Evolutionary conservation across 2,797 vertebrate genomes (phyloP), one percentile per base, ranked within the genome.

Genomic region (Cephalopachus bancanus): DNA sequence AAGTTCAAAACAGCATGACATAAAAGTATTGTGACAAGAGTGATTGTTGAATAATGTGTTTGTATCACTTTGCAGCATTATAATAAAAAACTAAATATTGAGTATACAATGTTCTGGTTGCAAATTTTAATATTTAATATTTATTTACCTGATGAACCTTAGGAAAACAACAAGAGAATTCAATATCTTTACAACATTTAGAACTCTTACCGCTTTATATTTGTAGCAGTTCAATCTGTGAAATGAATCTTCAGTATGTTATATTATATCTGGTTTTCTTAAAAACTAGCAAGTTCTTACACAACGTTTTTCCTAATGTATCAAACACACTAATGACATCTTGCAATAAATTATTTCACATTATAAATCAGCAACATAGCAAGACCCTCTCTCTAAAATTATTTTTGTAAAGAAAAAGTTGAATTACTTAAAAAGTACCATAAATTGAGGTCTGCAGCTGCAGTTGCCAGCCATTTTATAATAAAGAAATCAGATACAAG

Each of bases 81-180:
- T 2, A 93, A 2, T 72, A 84, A 71, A 26, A 55, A 16, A 37
- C 89, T 96, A 15, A 15, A n/a, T 24, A 62, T 76, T 4, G 53
- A 30, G 53, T 95, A 90, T 96, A 96, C 33, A 30, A 89, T 96
- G 84, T 84, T 59, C 11, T 14, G 86, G 59, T n/a, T 92, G n/a
- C 7, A 78, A 69, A 19, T 93, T 59, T 44, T 72, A 37, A 74
- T 64, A 91, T 59, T 44, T 72, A 37, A 74, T 64, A 91, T 59
- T 89, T 84, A 5, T 3, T 51, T 55, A 72, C 90, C 53, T 80
- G 37, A 81, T 62, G 95, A 92, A 92, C 30, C 26, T 12, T 87
- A 74, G 5, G 92, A 85, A 94, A 24, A 37, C 7, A 84, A 20
- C 57, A 65, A n/a, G 0, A 0, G 81, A 86, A 44, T 76, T 9